Evolutionary conservation across 2,797 vertebrate species (phyloP).

Genomic region (Petrocephalus schoutedeni): DNA sequence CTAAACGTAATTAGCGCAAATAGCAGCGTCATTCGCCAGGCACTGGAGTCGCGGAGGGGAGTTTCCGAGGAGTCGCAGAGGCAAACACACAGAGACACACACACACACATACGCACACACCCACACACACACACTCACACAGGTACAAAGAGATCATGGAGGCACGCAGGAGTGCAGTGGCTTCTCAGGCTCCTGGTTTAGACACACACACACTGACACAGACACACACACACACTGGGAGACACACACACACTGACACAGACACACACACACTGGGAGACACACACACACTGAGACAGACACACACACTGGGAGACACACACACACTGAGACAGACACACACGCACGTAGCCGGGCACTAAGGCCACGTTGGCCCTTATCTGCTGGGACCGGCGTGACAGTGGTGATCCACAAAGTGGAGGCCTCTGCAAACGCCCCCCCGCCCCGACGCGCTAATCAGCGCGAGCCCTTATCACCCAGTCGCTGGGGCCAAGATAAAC

Average conservation of each 20-base stretch:
- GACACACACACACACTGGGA: too few species aligned
- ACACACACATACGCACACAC: neutral
- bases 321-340: too few species aligned
- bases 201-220: too few species aligned
- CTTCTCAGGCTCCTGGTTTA: too few species aligned
- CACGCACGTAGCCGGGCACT: neutral
- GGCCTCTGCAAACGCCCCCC: constrained; percentile 36
- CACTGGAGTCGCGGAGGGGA: neutral
- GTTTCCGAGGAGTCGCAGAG: neutral
- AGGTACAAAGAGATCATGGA: too few species aligned
- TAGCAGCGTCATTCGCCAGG: neutral
- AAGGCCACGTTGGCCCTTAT: neutral
- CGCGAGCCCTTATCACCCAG: constrained; percentile 43
- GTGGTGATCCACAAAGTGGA: neutral
- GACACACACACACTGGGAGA: too few species aligned
- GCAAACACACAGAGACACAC: neutral
- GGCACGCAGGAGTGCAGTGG: too few species aligned
- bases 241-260: too few species aligned
- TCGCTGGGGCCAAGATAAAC: constrained; percentile 65
- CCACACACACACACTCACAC: neutral
- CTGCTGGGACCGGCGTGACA: neutral
- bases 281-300: too few species aligned
- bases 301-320: too few species aligned
- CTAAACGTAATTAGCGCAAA: neutral
- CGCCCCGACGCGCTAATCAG: constrained; percentile 38